phyloP scores from a whole-genome alignment of 2,797 vertebrate species.

The Phalloptychus januarius region DNA sequence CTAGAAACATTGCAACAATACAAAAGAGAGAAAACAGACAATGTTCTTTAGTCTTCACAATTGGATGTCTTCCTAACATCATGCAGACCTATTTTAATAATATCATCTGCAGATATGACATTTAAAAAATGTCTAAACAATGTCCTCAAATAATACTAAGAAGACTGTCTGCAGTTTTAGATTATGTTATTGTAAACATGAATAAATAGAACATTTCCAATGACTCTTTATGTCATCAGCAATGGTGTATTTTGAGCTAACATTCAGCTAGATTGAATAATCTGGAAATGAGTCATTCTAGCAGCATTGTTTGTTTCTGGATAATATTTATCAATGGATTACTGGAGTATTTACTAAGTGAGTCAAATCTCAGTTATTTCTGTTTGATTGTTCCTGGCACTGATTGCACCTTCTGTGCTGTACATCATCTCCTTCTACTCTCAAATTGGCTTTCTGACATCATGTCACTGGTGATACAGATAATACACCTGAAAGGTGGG shows the following conservation, averaged over 20 bases:
- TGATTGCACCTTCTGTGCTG: not conserved
- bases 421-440: not conserved
- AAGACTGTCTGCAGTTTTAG: not conserved
- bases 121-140: not conserved
- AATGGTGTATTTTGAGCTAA: not conserved
- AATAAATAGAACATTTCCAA: not conserved
- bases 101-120: too few relatives aligned
- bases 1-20: not conserved
- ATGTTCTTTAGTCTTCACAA: not conserved
- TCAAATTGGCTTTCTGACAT: slow-evolving; percentile 1
- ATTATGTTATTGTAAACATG: not conserved
- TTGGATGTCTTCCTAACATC: not conserved
- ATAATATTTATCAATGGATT: not conserved
- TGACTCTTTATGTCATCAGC: not conserved
- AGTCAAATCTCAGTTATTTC: not conserved
- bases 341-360: not conserved
- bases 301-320: not conserved
- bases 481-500: not conserved
- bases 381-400: not conserved
- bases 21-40: not conserved
- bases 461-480: not conserved
- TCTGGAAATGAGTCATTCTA: not conserved
- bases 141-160: not conserved
- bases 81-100: not conserved
- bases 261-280: not conserved